phyloP scores from a whole-genome alignment of 2,797 vertebrate species.

The Bradypodion pumilum region DNA sequence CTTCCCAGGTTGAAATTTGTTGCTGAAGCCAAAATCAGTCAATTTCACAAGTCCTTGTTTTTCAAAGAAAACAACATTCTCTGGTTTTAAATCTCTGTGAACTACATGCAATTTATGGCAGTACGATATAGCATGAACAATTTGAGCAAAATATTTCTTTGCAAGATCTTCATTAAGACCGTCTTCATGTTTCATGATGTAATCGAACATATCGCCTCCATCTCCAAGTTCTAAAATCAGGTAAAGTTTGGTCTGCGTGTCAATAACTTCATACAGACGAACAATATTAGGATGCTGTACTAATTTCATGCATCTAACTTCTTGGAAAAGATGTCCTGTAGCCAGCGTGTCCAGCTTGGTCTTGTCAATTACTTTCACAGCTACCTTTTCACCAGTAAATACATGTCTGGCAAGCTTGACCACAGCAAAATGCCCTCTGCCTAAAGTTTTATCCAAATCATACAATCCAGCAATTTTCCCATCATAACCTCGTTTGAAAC shows the following conservation, averaged over 20 bases:
- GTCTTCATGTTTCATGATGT: conserved; percentile 98
- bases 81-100: conserved; percentile 96
- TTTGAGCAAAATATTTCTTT: conserved; percentile 98
- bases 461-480: conserved; percentile 98
- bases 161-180: conserved; percentile 95
- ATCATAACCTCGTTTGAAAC: conserved; percentile 96
- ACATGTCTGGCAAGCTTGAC: conserved; percentile 97
- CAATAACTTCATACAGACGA: conserved; percentile 95
- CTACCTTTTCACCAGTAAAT: conserved; percentile 97
- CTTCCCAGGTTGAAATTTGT: conserved; percentile 98
- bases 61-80: conserved; percentile 98
- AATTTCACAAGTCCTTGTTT: conserved; percentile 98
- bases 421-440: conserved; percentile 96
- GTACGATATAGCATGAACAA: conserved; percentile 97
- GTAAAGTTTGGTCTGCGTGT: conserved; percentile 98
- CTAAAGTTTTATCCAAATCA: conserved; percentile 97
- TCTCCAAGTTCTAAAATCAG: conserved; percentile 96
- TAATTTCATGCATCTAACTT: conserved; percentile 98
- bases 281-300: conserved; percentile 98
- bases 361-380: conserved; percentile 98
- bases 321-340: conserved; percentile 96
- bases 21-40: conserved; percentile 99
- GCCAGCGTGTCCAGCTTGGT: conserved; percentile 94
- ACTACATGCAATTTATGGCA: conserved; percentile 97
- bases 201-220: conserved; percentile 98